Evolutionary conservation across 2,888 invertebrate species (phyloP).

Genomic region (Epinotia nisella): DNA sequence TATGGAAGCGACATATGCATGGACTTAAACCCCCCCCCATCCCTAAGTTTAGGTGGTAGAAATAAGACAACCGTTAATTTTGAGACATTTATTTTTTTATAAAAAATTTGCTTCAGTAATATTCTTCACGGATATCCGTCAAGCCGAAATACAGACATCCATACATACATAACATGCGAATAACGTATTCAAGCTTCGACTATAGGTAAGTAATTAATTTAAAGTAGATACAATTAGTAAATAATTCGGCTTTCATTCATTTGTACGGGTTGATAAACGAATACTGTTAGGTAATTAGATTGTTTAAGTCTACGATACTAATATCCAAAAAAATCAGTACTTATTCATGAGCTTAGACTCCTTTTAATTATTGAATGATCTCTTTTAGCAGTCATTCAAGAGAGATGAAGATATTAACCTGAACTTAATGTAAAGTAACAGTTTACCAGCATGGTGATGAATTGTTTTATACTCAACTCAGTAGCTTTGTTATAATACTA

Average conservation of each 20-base stretch:
- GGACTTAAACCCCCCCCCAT: neutral
- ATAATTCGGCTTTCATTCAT: conserved; percentile 8
- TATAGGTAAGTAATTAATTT: conserved; percentile 29
- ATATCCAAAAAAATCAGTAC: neutral
- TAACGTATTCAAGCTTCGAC: conserved; percentile 58
- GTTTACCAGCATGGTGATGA: neutral
- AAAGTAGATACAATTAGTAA: conserved; percentile 13
- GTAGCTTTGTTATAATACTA: neutral
- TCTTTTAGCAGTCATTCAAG: neutral
- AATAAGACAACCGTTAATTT: conserved; percentile 57
- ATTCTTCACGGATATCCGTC: conserved; percentile 59
- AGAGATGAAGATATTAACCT: neutral
- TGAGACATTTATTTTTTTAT: conserved; percentile 77
- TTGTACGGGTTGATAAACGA: neutral
- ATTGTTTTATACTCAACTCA: neutral
- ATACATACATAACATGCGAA: conserved; percentile 51
- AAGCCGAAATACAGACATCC: conserved; percentile 67
- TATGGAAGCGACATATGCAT: too few relatives aligned
- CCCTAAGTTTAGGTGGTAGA: neutral
- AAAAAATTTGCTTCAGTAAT: conserved; percentile 74
- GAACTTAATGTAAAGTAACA: neutral
- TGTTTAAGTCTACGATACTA: neutral
- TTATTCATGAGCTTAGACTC: neutral
- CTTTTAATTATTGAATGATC: too few relatives aligned
- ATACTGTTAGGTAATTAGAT: neutral